Evolutionary conservation across 2,888 invertebrate genomes (phyloP), one percentile per base, ranked within the genome.

Genomic region (Taphrorychus bicolor): DNA sequence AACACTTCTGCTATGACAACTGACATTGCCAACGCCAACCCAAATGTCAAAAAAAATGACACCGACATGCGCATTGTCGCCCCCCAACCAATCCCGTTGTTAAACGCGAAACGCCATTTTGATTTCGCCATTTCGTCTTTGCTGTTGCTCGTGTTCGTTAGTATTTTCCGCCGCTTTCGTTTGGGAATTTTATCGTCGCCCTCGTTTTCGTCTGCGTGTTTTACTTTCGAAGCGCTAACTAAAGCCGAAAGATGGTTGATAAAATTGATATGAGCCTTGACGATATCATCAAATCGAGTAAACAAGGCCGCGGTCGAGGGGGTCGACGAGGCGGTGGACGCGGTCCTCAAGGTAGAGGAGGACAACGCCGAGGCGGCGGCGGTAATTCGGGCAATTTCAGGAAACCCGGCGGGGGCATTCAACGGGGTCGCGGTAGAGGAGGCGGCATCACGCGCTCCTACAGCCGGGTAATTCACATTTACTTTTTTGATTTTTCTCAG

Each of bases 231-330:
- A 32, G 7, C 32, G 2, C 11, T 32, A 32, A 32, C n/a, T n/a
- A n/a, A n/a, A n/a, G n/a, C n/a, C n/a, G n/a, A n/a, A n/a, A 86
- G 83, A 95, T 95, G 95, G 92, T 91, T 77, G 94, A 95, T 80
- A 95, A 94, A 86, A 94, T 98, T 83, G 97, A 98, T 84, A 93
- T 97, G 94, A 96, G 97, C 79, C 87, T 98, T 75, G 98, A 98
- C 82, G 98, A 98, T 76, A 96, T 98, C 70, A 98, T 98, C 77
- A 97, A 94, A 85, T 90, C 90, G 79, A 91, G 87, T 76, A 93
- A 91, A 84, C 86, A 86, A 70, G 87, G 89, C 71, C 85, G 90
- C 72, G 86, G 88, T 59, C 87, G 88, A 53, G 84, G 87, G 61
- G 80, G 85, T 14, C 81, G 85, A 16, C 84, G 85, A 45, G 77